Evolutionary conservation across 2,113 vertebrate genomes (phyloP).

Genomic region (Colistium nudipinnis): DNA sequence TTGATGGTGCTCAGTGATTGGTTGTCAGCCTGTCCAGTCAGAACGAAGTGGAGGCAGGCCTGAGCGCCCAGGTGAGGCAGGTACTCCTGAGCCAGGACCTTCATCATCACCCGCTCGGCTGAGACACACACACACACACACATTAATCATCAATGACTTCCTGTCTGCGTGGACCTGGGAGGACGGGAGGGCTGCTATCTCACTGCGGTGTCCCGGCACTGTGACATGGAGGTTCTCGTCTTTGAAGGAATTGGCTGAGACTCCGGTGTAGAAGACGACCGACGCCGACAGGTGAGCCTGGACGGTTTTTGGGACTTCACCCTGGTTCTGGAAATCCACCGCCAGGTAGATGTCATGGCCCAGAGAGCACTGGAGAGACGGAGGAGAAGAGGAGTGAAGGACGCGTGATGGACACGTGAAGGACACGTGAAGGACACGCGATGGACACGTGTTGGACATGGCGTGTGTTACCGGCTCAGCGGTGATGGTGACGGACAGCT

Average conservation of each 20-base stretch:
- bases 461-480: slow-evolving; percentile 9
- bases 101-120: slow-evolving; percentile 74
- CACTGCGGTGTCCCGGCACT: slow-evolving; percentile 44
- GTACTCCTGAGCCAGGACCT: slow-evolving; percentile 81
- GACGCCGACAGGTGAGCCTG: slow-evolving; percentile 73
- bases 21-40: slow-evolving; percentile 74
- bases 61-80: slow-evolving; percentile 83
- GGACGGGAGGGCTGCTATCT: slow-evolving; percentile 19
- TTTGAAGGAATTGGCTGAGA: slow-evolving; percentile 79
- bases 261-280: slow-evolving; percentile 88
- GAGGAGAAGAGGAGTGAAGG: background rate
- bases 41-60: slow-evolving; percentile 81
- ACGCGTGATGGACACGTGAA: background rate
- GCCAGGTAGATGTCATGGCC: slow-evolving; percentile 83
- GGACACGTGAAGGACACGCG: background rate
- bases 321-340: slow-evolving; percentile 82
- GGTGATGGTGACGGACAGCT: slow-evolving; percentile 75
- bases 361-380: slow-evolving; percentile 56
- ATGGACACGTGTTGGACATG: too few species aligned
- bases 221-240: slow-evolving; percentile 30
- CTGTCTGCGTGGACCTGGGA: background rate
- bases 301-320: slow-evolving; percentile 48
- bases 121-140: slow-evolving; percentile 36
- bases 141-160: background rate
- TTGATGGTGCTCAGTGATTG: slow-evolving; percentile 79